Evolutionary conservation across 2,113 vertebrate species (phyloP).

Genomic region (Apistogramma diplotaenia): DNA sequence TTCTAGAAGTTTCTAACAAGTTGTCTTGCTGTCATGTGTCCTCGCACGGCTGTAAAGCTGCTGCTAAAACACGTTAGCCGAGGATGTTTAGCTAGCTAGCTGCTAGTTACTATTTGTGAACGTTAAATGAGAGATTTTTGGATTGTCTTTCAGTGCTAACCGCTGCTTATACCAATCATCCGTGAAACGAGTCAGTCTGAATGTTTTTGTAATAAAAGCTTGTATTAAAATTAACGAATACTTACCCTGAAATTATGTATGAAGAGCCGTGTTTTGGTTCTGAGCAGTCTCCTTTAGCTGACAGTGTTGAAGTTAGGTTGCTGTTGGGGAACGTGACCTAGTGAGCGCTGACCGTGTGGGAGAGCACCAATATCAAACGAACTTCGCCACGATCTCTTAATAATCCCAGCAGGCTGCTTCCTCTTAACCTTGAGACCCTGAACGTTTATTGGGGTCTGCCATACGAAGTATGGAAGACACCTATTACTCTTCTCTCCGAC

Average conservation of each 20-base stretch:
- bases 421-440: conserved; percentile 58
- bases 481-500: too few relatives aligned
- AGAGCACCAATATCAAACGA: too few relatives aligned
- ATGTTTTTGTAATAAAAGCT: neutral
- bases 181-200: too few relatives aligned
- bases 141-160: neutral
- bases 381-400: conserved; percentile 5
- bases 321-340: fast-evolving
- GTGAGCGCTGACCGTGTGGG: fast-evolving
- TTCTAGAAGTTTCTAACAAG: conserved; percentile 66
- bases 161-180: neutral
- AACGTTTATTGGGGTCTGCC: neutral
- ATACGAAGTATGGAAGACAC: too few relatives aligned
- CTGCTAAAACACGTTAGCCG: conserved; percentile 6
- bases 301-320: conserved; percentile 14
- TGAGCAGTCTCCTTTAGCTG: neutral
- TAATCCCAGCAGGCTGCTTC: conserved; percentile 27
- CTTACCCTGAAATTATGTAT: conserved; percentile 23
- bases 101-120: neutral
- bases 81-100: neutral
- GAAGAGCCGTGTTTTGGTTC: conserved; percentile 36
- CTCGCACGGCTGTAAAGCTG: conserved; percentile 7
- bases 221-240: neutral
- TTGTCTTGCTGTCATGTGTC: neutral
- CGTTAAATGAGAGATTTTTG: neutral